These are phyloP conservation scores for Rhopalosiphum nymphaeae DNA, from an alignment of 2,888 invertebrate genomes.

Conservation along the genomic window DNA sequence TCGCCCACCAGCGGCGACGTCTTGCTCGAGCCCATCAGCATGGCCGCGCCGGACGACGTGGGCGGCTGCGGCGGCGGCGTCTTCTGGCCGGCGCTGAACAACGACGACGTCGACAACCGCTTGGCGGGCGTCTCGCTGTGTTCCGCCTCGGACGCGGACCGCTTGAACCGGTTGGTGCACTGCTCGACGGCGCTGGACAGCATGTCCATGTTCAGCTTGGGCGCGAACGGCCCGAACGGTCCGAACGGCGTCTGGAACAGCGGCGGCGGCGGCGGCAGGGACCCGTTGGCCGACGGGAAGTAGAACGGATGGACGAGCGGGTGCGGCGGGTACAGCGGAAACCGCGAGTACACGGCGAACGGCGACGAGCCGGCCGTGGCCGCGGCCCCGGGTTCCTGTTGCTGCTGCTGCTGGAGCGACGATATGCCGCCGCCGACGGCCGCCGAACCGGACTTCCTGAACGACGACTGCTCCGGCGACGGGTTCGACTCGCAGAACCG, in stretches of 20 bases:
- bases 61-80: slow-evolving; percentile 46
- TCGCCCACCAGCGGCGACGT: slow-evolving; percentile 79
- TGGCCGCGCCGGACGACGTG: neutral
- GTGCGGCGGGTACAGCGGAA: slow-evolving; percentile 48
- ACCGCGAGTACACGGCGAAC: slow-evolving; percentile 71
- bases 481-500: slow-evolving; percentile 91
- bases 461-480: slow-evolving; percentile 66
- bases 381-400: slow-evolving; percentile 65
- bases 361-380: slow-evolving; percentile 69
- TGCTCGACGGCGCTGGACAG: neutral
- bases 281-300: slow-evolving; percentile 52
- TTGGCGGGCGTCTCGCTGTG: slow-evolving; percentile 40
- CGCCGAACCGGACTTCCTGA: neutral
- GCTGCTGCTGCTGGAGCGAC: slow-evolving; percentile 67
- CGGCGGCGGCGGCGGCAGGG: slow-evolving; percentile 27
- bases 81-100: neutral
- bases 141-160: neutral
- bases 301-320: slow-evolving; percentile 53
- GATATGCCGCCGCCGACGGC: slow-evolving; percentile 65
- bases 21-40: slow-evolving; percentile 70
- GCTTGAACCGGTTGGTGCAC: slow-evolving; percentile 24
- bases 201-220: slow-evolving; percentile 53
- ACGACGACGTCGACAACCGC: neutral
- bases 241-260: slow-evolving; percentile 49
- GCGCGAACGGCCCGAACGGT: slow-evolving; percentile 39